phyloP scores from a whole-genome alignment of 2,888 invertebrate genomes.

The Paralinhomoeus sp. region DNA sequence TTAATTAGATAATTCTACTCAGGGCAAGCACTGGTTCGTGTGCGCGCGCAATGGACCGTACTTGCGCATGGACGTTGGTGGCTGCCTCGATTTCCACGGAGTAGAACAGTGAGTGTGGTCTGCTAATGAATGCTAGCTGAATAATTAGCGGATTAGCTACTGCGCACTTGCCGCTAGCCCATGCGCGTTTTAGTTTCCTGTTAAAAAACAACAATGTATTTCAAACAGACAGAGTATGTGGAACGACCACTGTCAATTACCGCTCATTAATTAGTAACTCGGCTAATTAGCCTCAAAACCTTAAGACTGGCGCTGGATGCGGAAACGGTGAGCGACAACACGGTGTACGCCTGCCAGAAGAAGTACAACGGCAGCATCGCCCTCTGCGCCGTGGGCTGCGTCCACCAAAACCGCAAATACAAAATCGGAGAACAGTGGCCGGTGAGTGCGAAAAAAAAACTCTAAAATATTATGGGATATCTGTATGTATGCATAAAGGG shows the following conservation, averaged over 20 bases:
- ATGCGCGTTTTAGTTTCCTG: too few species aligned
- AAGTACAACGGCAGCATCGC: constrained; percentile 14
- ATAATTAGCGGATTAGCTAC: too few species aligned
- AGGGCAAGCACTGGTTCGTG: constrained; percentile 15
- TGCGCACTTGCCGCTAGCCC: too few species aligned
- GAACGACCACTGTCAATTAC: too few species aligned
- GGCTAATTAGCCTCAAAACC: too few species aligned
- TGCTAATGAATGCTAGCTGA: neutral
- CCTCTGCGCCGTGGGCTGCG: constrained; percentile 19
- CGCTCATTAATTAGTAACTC: too few species aligned
- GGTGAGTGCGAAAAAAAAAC: too few species aligned
- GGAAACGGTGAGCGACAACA: neutral
- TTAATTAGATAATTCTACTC: too few species aligned
- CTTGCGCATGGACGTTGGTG: constrained; percentile 11
- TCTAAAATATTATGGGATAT: too few species aligned
- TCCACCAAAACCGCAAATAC: constrained; percentile 12
- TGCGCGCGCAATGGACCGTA: constrained; percentile 14
- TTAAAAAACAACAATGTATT: constrained; percentile 1
- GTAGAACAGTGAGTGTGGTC: constrained; percentile 11
- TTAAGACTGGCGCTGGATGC: neutral
- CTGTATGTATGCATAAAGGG: too few species aligned
- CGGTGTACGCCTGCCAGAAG: constrained; percentile 14
- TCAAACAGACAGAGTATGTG: too few species aligned
- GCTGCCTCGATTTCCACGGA: constrained; percentile 14
- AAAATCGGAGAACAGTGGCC: constrained; percentile 16